Conservation (phyloP, 1,140 invertebrate species). For the Rhopalosiphum maidis region DNA sequence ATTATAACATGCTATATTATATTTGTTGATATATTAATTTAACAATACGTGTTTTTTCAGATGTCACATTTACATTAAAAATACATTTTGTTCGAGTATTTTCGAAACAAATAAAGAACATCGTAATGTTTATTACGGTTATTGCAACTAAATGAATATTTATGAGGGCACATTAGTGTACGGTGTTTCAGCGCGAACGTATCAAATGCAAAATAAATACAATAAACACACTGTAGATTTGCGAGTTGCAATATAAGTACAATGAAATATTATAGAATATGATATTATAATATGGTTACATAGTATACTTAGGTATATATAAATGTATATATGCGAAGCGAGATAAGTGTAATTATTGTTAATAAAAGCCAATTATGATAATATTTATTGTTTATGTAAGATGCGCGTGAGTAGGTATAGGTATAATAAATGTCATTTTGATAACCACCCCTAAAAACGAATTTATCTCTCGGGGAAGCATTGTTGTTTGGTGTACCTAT, state of each 20-base stretch:
- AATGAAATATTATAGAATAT: background rate
- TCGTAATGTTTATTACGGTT: background rate
- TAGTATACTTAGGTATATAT: background rate
- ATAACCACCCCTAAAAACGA: slow-evolving; percentile 1
- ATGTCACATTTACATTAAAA: background rate
- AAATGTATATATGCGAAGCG: too few species aligned
- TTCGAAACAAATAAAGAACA: background rate
- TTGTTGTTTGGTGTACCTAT: background rate
- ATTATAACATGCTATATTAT: background rate
- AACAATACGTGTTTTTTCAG: background rate
- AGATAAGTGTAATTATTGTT: background rate
- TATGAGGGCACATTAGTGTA: background rate
- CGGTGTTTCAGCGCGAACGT: background rate
- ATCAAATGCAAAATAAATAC: slow-evolving; percentile 6
- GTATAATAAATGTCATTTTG: background rate
- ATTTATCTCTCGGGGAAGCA: background rate
- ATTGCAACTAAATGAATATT: background rate
- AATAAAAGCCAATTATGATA: slow-evolving; percentile 13
- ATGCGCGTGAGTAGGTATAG: background rate
- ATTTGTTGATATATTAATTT: background rate
- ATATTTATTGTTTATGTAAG: slow-evolving; percentile 6
- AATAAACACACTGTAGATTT: background rate
- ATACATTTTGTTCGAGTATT: background rate
- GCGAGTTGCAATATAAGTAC: background rate
- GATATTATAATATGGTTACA: background rate